phyloP scores from a whole-genome alignment of 2,113 vertebrate species.

The Ameiurus melas region DNA sequence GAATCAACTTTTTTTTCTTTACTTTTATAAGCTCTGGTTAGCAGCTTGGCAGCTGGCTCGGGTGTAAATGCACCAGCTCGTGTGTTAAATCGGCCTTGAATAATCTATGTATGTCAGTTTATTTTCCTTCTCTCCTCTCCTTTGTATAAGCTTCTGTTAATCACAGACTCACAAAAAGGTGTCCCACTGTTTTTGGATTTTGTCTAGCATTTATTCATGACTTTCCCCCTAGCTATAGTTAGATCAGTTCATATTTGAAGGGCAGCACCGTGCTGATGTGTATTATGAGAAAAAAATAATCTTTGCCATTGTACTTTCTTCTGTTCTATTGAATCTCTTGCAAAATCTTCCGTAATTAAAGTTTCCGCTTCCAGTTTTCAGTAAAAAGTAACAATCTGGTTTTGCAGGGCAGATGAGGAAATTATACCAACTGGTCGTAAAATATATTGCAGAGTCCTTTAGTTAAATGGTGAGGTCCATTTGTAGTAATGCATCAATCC shows the following conservation, averaged over 20 bases:
- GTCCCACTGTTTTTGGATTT: constrained; percentile 58
- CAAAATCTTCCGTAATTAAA: neutral
- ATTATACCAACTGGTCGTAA: neutral
- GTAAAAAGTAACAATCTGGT: neutral
- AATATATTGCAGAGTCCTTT: neutral
- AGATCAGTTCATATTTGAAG: constrained; percentile 60
- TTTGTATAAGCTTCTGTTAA: neutral
- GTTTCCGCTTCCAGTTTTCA: neutral
- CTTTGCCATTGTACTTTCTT: neutral
- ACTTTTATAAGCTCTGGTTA: constrained; percentile 33
- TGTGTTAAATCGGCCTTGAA: constrained; percentile 43
- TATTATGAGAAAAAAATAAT: neutral
- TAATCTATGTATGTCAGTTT: constrained; percentile 30
- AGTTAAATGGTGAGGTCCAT: neutral
- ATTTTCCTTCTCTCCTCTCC: constrained; percentile 30
- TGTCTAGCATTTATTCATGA: constrained; percentile 46
- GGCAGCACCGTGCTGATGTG: constrained; percentile 47
- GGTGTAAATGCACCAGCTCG: constrained; percentile 31
- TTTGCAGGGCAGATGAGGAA: neutral
- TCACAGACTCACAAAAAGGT: constrained; percentile 45
- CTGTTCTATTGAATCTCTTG: neutral
- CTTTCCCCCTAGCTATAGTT: constrained; percentile 38
- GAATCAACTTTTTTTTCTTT: constrained; percentile 50
- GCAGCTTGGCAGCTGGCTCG: constrained; percentile 20
- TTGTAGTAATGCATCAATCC: neutral